These are phyloP conservation scores for Aphelocoma californica DNA, from an alignment of 2,797 vertebrate genomes.

Conservation along the genomic window DNA sequence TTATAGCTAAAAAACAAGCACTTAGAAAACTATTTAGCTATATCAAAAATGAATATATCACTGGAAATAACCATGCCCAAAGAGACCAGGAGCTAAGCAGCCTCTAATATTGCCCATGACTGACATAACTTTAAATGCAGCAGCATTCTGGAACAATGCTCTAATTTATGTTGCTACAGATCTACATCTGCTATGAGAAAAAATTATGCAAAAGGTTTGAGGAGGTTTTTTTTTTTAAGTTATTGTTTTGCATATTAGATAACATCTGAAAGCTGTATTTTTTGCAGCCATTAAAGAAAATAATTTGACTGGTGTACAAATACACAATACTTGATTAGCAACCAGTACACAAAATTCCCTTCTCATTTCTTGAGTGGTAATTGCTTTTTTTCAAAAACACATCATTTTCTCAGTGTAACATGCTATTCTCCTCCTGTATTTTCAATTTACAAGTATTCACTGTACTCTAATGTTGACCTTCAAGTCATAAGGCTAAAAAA, in stretches of 20 bases:
- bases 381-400: background rate
- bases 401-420: background rate
- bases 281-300: background rate
- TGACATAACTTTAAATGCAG: constrained; percentile 11
- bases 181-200: constrained; percentile 17
- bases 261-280: background rate
- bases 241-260: constrained; percentile 2
- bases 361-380: background rate
- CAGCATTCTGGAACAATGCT: constrained; percentile 7
- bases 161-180: constrained; percentile 28
- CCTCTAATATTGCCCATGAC: background rate
- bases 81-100: background rate
- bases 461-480: background rate
- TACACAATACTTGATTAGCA: background rate
- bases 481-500: background rate
- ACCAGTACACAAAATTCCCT: background rate
- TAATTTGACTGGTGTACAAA: background rate
- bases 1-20: constrained; percentile 57
- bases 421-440: background rate
- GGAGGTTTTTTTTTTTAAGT: background rate
- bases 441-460: background rate
- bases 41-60: constrained; percentile 22
- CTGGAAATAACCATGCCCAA: constrained; percentile 28
- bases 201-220: background rate
- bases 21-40: constrained; percentile 46